phyloP scores from a whole-genome alignment of 2,797 vertebrate genomes.

The Rachycentron canadum region DNA sequence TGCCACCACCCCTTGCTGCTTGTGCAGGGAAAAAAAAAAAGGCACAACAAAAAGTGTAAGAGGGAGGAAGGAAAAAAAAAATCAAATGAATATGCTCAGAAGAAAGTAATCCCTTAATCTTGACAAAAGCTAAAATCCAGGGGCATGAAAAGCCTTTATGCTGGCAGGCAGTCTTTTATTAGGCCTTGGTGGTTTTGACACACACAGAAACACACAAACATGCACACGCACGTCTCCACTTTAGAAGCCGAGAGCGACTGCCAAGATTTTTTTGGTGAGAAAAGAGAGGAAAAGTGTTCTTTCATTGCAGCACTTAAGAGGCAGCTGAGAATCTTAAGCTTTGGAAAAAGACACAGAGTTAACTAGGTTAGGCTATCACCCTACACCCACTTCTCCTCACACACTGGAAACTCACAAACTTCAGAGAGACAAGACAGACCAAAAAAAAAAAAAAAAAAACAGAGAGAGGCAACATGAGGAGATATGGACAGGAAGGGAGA shows the following conservation, averaged over 20 bases:
- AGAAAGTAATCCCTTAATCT: constrained; percentile 84
- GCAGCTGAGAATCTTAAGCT: constrained; percentile 62
- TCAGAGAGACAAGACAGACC: background rate
- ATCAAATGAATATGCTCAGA: constrained; percentile 76
- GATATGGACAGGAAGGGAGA: constrained; percentile 2
- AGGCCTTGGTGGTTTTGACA: constrained; percentile 71
- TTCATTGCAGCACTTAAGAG: constrained; percentile 64
- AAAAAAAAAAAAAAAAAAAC: constrained; percentile 2
- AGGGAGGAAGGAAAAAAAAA: constrained; percentile 50
- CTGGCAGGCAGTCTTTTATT: constrained; percentile 78
- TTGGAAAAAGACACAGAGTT: constrained; percentile 57
- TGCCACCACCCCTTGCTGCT: constrained; percentile 30
- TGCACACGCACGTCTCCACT: constrained; percentile 52
- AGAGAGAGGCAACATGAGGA: background rate
- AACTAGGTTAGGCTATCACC: constrained; percentile 66
- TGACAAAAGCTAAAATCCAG: constrained; percentile 81
- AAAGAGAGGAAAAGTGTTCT: constrained; percentile 64
- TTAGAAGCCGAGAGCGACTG: constrained; percentile 56
- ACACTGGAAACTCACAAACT: background rate
- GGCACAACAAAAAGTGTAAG: constrained; percentile 68
- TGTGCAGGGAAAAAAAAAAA: constrained; percentile 26
- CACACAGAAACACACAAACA: constrained; percentile 59
- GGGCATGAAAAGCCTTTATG: constrained; percentile 75
- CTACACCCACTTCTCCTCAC: constrained; percentile 48
- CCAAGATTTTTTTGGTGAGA: constrained; percentile 62